Evolutionary conservation across 2,888 invertebrate genomes (phyloP).

Genomic region (Pimpla rufipes): DNA sequence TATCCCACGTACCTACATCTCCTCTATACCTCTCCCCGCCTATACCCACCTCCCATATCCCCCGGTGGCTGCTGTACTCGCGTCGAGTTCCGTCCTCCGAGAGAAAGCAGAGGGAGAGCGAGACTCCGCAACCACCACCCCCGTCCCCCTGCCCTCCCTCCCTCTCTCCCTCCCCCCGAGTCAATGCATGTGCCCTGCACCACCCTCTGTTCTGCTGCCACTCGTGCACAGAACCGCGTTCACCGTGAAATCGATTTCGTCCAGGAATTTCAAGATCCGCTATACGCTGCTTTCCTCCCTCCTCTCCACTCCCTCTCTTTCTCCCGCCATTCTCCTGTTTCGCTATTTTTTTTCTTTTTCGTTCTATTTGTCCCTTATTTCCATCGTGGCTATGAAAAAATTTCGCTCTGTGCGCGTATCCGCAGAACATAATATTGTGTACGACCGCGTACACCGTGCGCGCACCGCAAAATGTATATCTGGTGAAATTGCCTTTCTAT

Average conservation of each 20-base stretch:
- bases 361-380: conserved; percentile 31
- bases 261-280: conserved; percentile 62
- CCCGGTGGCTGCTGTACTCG: conserved; percentile 54
- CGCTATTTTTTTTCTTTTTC: conserved; percentile 10
- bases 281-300: conserved; percentile 30
- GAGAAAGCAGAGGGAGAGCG: conserved; percentile 48
- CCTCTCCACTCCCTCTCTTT: conserved; percentile 26
- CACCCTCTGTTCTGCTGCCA: conserved; percentile 43
- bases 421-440: conserved; percentile 6
- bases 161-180: background rate
- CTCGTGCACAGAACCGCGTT: conserved; percentile 65
- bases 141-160: no score
- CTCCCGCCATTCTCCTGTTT: background rate
- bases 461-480: background rate
- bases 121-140: conserved; percentile 40
- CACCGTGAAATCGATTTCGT: conserved; percentile 77
- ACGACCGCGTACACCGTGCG: no score
- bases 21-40: conserved; percentile 29
- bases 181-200: conserved; percentile 43
- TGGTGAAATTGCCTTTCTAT: background rate
- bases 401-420: background rate
- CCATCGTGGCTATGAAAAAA: conserved; percentile 11
- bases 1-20: conserved; percentile 57
- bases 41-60: conserved; percentile 37
- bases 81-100: conserved; percentile 63